Conservation (phyloP, 2,113 vertebrate genomes). For the Cyanoliseus patagonus region DNA sequence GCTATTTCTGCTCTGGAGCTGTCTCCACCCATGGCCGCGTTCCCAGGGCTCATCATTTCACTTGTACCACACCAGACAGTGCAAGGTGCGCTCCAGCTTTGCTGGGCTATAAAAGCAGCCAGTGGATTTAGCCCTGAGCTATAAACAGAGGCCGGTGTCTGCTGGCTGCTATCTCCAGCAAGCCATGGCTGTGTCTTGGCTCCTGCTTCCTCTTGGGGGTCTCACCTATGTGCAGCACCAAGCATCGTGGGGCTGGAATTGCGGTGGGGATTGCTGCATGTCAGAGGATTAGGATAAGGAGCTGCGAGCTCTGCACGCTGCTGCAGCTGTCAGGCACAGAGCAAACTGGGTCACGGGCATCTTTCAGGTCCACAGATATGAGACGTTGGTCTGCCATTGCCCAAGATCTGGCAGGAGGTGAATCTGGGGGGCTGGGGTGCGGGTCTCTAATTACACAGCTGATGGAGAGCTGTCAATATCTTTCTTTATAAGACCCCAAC, state of each 20-base stretch:
- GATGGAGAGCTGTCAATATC: not conserved
- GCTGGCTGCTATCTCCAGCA: not conserved
- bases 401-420: not conserved
- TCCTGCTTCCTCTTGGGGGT: not conserved
- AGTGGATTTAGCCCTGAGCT: not conserved
- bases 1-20: not conserved
- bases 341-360: conserved; percentile 17
- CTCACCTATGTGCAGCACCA: fast-evolving
- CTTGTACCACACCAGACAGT: not conserved
- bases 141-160: not conserved
- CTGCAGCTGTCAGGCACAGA: not conserved
- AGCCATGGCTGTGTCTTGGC: not conserved
- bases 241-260: not conserved
- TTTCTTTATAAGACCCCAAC: not conserved
- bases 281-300: conserved; percentile 18
- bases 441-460: fast-evolving
- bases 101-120: not conserved
- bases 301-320: not conserved
- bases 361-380: not conserved
- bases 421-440: not conserved
- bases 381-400: not conserved
- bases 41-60: not conserved
- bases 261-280: not conserved
- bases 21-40: not conserved
- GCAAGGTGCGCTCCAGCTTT: not conserved